A percentile compares a stretch with the other conserved stretches of the same genome.
Conservation (phyloP, 2,888 invertebrate genomes). For the Cancer borealis region DNA sequence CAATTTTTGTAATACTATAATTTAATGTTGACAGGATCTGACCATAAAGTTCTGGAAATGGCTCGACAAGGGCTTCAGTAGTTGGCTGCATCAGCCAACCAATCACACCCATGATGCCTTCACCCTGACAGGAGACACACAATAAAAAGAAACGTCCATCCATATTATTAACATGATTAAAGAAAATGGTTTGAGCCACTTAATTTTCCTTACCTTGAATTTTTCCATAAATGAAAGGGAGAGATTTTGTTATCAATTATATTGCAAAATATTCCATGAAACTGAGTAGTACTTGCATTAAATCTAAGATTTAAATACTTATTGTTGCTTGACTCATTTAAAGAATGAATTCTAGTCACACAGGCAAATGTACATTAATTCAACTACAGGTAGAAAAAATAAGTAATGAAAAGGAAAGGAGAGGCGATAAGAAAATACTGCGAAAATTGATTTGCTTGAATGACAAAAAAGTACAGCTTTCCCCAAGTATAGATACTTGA, state of each 20-base stretch:
- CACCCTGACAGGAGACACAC: neutral
- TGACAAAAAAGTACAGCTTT: too few species aligned
- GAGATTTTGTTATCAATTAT: neutral
- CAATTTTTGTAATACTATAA: neutral
- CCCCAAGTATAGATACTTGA: too few species aligned
- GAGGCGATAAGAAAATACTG: too few species aligned
- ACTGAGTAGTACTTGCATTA: neutral
- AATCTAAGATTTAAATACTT: neutral
- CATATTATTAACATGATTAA: neutral
- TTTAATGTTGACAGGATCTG: conserved; percentile 60
- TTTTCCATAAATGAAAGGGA: neutral
- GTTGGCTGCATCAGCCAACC: neutral
- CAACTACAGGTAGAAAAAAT: neutral
- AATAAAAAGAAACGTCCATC: neutral
- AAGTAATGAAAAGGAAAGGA: neutral
- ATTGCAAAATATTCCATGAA: neutral
- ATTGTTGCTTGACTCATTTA: neutral
- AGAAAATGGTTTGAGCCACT: neutral
- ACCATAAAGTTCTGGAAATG: conserved; percentile 64
- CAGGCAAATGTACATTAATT: neutral
- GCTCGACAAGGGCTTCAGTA: conserved; percentile 62
- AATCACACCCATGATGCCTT: conserved; percentile 6
- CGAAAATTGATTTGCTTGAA: too few species aligned
- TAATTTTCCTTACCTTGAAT: neutral
- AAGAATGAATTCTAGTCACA: neutral